A percentile compares a stretch with the other conserved stretches of the same genome.
These are phyloP conservation scores for Nephila pilipes DNA, from an alignment of 1,140 invertebrate genomes.

Conservation along the genomic window DNA sequence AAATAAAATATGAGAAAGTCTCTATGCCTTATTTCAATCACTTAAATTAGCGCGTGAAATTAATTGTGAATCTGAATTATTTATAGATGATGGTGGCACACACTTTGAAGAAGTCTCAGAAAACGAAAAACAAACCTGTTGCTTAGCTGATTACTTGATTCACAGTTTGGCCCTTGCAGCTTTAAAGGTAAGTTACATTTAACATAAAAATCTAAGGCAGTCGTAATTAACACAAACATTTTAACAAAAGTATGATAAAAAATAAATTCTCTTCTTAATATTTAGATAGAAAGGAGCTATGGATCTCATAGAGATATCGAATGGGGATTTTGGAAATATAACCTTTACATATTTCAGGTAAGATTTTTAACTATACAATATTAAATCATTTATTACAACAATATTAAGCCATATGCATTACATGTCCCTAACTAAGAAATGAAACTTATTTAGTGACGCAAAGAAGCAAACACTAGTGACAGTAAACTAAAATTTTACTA, in stretches of 20 bases:
- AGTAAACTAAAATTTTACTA: no score
- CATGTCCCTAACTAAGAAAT: no score
- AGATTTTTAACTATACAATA: background rate
- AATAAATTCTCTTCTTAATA: background rate
- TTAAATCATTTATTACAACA: no score
- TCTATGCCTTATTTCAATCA: background rate
- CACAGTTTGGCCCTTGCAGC: constrained; percentile 45
- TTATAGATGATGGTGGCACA: constrained; percentile 26
- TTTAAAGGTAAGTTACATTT: constrained; percentile 26
- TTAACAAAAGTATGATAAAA: no score
- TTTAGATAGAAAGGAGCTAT: constrained; percentile 55
- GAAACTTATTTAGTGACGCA: no score
- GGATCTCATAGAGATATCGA: constrained; percentile 77
- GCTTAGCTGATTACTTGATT: constrained; percentile 60
- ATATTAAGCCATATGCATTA: no score
- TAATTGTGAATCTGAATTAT: background rate
- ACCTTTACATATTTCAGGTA: constrained; percentile 66
- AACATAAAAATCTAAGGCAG: no score
- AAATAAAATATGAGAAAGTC: no score
- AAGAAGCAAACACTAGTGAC: no score
- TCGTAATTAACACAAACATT: no score
- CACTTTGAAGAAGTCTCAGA: constrained; percentile 23
- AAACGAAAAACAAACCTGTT: constrained; percentile 29
- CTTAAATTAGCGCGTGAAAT: no score
- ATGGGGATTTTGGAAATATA: constrained; percentile 76